Percentiles rank a stretch among this genome's conserved stretches.
These are phyloP conservation scores for Sigmodon hispidus DNA, from an alignment of 2,113 vertebrate species.

Conservation along the genomic window DNA sequence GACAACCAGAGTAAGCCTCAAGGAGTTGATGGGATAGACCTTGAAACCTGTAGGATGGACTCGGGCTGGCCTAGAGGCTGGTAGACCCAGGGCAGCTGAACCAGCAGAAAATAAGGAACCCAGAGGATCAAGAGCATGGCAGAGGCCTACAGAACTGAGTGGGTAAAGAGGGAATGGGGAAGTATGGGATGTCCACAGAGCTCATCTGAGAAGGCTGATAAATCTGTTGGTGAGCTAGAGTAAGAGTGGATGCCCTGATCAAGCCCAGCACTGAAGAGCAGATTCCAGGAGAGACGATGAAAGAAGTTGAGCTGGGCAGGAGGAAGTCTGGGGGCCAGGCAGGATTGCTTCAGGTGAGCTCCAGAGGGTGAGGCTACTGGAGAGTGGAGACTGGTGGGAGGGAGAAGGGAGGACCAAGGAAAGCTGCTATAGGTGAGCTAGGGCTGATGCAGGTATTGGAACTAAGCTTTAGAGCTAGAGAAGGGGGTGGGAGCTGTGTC, in stretches of 20 bases:
- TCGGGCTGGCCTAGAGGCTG: not conserved
- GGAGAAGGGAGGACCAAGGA: not conserved
- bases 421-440: rapidly evolving
- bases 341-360: rapidly evolving
- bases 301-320: too few species aligned
- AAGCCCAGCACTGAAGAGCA: not conserved
- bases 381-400: too few species aligned
- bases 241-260: not conserved
- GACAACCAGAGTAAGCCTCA: not conserved
- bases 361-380: rapidly evolving
- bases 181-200: not conserved
- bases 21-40: too few species aligned
- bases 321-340: not conserved
- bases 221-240: not conserved
- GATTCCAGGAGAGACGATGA: too few species aligned
- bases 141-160: not conserved
- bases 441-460: not conserved
- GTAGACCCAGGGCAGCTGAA: not conserved
- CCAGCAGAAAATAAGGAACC: not conserved
- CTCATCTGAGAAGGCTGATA: not conserved
- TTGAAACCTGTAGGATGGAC: not conserved
- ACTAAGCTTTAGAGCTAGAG: not conserved
- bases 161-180: not conserved
- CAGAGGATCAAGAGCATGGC: not conserved
- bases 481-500: too few species aligned